Evolutionary conservation across 2,113 vertebrate genomes (phyloP), one percentile per base, ranked within the genome.

Genomic region (Mormoops blainvillei): DNA sequence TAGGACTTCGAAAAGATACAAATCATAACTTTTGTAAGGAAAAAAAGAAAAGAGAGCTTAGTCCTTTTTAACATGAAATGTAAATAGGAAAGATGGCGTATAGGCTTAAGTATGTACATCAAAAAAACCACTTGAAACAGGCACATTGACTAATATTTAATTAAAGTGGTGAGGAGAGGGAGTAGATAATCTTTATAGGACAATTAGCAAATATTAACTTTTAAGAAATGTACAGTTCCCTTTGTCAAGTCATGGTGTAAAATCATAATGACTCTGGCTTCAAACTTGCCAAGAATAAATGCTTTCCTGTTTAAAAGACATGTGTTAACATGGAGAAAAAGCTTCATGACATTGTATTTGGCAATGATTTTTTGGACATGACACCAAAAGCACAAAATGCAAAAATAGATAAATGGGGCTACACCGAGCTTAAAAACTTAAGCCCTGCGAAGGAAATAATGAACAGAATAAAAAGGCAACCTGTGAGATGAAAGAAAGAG

Each of bases 221-320:
- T 94, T 93, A 97, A 97, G 97, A 95, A 56, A 10, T 89, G 88
- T 95, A 95, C 81, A 95, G 84, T 95, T 97, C 85, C 94, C 80
- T 94, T 96, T 96, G 94, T 95, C 96, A 96, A 96, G 87, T 94
- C 80, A 95, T 94, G 96, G 95, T 36, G 85, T 91, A 94, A 96
- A 97, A 94, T 95, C 97, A 86, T n/a, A 93, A 87, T 97, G 95
- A 92, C 93, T 97, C 83, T 3, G 65, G 91, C 95, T 98, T 98
- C 97, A 98, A 97, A 98, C 94, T 86, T 96, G 94, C 61, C 28
- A 85, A 33, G 33, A 22, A 54, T 97, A 98, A 97, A 95, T 71
- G 89, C 77, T 92, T 97, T 98, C 96, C 95, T 84, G 81, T 97
- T 98, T 31, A n/a, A 89, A 94, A 94, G 92, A 92, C 81, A 71